These are phyloP conservation scores for Rhinichthys klamathensis DNA, from an alignment of 2,113 vertebrate genomes.

Conservation along the genomic window DNA sequence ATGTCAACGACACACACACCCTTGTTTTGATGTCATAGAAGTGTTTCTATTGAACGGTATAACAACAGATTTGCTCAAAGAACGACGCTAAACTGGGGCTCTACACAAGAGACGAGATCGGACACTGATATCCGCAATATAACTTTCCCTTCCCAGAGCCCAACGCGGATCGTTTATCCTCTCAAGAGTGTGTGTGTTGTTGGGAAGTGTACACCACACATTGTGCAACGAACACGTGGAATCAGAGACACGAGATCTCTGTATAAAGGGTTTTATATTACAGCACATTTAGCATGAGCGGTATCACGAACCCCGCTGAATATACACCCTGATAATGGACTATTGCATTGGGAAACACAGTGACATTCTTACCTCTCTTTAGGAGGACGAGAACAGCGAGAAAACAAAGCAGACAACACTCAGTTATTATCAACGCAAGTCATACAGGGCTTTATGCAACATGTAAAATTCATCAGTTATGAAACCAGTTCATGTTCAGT, in stretches of 20 bases:
- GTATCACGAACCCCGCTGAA: neutral
- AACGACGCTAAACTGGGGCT: conserved; percentile 13
- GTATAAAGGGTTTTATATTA: neutral
- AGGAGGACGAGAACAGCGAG: neutral
- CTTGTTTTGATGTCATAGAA: neutral
- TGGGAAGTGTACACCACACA: neutral
- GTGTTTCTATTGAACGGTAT: neutral
- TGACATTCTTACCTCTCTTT: conserved; percentile 49
- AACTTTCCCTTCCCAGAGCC: neutral
- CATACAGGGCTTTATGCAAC: neutral
- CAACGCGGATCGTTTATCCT: neutral
- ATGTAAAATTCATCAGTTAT: neutral
- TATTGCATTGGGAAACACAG: neutral
- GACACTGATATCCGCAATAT: neutral
- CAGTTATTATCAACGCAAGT: neutral
- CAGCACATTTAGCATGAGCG: neutral
- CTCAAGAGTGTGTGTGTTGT: neutral
- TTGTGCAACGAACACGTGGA: neutral
- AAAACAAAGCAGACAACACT: neutral
- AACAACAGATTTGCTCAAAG: conserved; percentile 11
- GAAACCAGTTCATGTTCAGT: neutral
- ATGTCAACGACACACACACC: conserved; percentile 13
- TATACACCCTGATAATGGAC: neutral
- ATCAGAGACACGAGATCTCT: conserved; percentile 1
- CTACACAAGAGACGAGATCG: conserved; percentile 11